Percentiles rank a stretch among this genome's conserved stretches.
These are phyloP conservation scores for Enteromius viviparus DNA, from an alignment of 2,797 vertebrate genomes.

Conservation along the genomic window DNA sequence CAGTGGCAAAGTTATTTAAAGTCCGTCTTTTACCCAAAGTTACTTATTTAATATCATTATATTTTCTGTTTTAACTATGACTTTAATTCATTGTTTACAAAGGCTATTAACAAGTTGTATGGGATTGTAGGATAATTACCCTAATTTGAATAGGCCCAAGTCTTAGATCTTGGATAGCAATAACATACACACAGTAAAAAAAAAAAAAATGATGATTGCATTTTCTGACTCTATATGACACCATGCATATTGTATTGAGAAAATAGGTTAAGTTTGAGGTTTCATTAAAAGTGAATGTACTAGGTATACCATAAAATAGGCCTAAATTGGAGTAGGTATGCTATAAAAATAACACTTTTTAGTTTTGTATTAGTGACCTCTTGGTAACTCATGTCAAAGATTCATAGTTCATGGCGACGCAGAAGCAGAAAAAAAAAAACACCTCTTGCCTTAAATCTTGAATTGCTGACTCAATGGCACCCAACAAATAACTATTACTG, in stretches of 20 bases:
- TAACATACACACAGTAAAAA: neutral
- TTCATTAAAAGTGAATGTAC: neutral
- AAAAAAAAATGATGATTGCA: neutral
- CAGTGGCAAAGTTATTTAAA: neutral
- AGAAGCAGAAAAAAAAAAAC: neutral
- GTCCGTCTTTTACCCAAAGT: neutral
- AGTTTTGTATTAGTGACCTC: neutral
- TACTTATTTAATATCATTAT: neutral
- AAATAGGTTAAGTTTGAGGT: neutral
- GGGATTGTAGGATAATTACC: neutral
- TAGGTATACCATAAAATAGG: neutral
- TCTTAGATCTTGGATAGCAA: neutral
- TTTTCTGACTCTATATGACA: neutral
- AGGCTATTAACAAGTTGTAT: neutral
- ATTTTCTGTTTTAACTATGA: neutral
- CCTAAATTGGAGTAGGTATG: neutral
- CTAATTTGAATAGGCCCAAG: neutral
- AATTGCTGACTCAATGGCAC: neutral
- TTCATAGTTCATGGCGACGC: neutral
- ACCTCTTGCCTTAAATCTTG: neutral
- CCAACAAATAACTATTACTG: neutral
- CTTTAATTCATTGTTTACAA: neutral
- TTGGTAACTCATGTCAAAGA: neutral
- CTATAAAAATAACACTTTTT: neutral
- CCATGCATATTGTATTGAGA: neutral